Base-by-base conservation (phyloP, 1,140 invertebrate species). In the Drosophila prosaltans region DNA sequence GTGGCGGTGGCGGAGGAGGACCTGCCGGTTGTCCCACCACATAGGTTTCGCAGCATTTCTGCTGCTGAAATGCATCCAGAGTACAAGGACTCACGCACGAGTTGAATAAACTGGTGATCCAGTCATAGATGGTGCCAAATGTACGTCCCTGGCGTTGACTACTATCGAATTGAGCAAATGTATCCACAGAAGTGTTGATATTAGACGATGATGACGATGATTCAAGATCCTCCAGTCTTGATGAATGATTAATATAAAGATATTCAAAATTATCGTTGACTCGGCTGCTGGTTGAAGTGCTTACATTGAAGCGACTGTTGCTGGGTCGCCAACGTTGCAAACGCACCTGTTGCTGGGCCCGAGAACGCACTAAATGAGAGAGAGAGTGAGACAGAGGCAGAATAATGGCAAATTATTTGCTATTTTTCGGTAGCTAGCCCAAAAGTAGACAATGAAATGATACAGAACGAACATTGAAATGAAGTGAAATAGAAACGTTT, bases 61-160 rank as follows among this genome's bases (percentile, higher is more conserved):
- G 83, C 43, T 76, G 71, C 60, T 81, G 81, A 41, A 69, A 91
- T 8, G 91, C 91, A 55, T 82, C 79, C 36, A 90, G 30, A 0
- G 90, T 91, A 61, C 91, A 91, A 30, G 90, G 91, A 8, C 74
- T 65, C 2, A 90, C 81, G 21, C 90, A 91, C 3, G 71, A 63
- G 16, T 62, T 62, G 45, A 91, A 85, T 2, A 91, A 68, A 2
- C 65, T 78, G 30, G 28, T 77, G 11, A 91, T 72, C 16, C 72
- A 89, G 36, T 91, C 91, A 21, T 61, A 76, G 59, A 91, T 86
- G n/a, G 86, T 1, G 3, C 61, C 58, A 0, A 91, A 78, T 2
- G 91, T 91, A 0, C 90, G 75, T 1, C 75, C 90, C n/a, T 83
- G 88, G 0, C 86, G 86, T 65, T 81, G 78, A 10, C 54, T 85